Base-by-base conservation (phyloP, 2,797 vertebrate species). In the Peromyscus nudipes region DNA sequence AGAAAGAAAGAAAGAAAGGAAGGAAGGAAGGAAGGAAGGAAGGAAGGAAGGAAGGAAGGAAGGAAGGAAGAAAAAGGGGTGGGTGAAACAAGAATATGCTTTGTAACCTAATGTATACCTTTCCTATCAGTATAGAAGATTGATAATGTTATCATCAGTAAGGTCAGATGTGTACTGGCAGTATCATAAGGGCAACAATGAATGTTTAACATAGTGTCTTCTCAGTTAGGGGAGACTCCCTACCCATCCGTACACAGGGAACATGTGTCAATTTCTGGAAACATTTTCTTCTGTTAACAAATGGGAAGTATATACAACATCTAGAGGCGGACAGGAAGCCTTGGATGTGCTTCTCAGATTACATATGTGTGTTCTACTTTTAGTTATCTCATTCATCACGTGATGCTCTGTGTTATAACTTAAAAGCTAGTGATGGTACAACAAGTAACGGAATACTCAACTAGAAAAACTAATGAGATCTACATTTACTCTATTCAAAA, bases 241-340 rank as follows among this genome's bases (percentile, higher is more conserved):
- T 37, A 40, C 2, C 6, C 16, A 81, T 19, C 1, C 13, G 5
- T 8, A 29, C 6, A 34, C 4, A 65, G 0, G 0, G 1, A 1
- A 49, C 3, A 52, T 46, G 19, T 64, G 29, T 10, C 1, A 21
- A 29, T 57, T 1, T 91, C 6, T 29, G 6, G 0, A 91, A 57
- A 93, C 3, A 55, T 29, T 73, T 86, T 86, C 73, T 90, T 31
- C 43, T 93, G 23, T 37, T 60, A 64, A 75, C 11, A 82, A 43
- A 62, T 69, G 43, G 7, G 19, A 46, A 81, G 11, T 6, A 29
- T 46, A 89, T 43, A 67, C 2, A 89, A 5, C 11, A 43, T n/a
- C 21, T 21, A 40, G 19, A 73, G 71, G 21, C 12, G 1, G 21
- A 2, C 4, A 12, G 4, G 37, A 21, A 40, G 37, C 21, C 21